These are phyloP conservation scores for Sebastes melanostomus DNA, from an alignment of 2,797 vertebrate genomes.

Conservation along the genomic window DNA sequence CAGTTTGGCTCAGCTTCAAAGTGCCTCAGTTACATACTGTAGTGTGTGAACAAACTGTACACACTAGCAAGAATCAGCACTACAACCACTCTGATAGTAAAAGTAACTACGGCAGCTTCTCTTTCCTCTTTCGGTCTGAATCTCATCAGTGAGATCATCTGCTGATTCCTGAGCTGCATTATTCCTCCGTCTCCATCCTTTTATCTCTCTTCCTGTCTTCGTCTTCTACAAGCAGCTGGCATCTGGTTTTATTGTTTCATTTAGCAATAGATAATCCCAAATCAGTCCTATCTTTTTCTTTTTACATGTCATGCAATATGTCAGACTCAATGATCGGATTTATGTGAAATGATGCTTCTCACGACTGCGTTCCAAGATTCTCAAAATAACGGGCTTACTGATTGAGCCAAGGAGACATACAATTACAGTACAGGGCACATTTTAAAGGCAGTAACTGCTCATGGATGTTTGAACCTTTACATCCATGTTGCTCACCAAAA, in stretches of 20 bases:
- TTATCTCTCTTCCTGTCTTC: no score
- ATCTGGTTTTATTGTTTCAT: neutral
- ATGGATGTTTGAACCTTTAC: neutral
- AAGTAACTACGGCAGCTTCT: neutral
- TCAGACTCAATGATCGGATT: constrained; percentile 9
- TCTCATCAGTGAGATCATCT: neutral
- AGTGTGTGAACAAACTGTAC: neutral
- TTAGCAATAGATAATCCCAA: neutral
- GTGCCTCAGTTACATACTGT: neutral
- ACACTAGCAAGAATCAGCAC: neutral
- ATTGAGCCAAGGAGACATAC: constrained; percentile 27
- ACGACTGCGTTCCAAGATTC: constrained; percentile 14
- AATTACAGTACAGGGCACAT: neutral
- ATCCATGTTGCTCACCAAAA: neutral
- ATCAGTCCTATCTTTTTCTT: neutral
- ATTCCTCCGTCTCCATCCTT: neutral
- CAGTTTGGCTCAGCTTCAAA: neutral
- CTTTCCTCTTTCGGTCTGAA: neutral
- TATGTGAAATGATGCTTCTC: constrained; percentile 12
- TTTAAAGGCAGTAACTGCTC: neutral
- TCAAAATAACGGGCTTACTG: constrained; percentile 1
- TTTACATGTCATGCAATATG: neutral
- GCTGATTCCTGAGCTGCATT: neutral
- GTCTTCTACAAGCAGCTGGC: constrained; percentile 1
- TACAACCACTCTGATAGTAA: neutral